Evolutionary conservation across 2,797 vertebrate species (phyloP).

Genomic region (Phrynocephalus guinanensis): DNA sequence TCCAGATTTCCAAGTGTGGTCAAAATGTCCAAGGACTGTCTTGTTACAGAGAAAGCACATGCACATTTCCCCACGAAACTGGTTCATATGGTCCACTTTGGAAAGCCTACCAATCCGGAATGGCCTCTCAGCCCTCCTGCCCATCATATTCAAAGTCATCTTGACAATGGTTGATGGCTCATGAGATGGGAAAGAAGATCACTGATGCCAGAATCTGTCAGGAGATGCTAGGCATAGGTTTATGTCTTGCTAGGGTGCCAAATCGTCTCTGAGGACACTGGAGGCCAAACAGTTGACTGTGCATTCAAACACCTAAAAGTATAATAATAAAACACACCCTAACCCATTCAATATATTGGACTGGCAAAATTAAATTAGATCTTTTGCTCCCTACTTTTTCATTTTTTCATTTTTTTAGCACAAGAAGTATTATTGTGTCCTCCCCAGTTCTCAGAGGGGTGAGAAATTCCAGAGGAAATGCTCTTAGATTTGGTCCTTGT

Average conservation of each 20-base stretch:
- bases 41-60: not conserved
- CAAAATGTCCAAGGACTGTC: not conserved
- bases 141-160: not conserved
- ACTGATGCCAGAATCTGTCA: not conserved
- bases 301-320: not conserved
- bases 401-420: not conserved
- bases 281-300: not conserved
- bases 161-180: conserved; percentile 5
- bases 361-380: not conserved
- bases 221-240: not conserved
- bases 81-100: not conserved
- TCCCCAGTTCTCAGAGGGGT: not conserved
- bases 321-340: not conserved
- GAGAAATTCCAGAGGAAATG: not conserved
- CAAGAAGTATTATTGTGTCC: not conserved
- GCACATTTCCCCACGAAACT: not conserved
- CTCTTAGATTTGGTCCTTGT: not conserved
- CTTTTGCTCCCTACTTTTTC: not conserved
- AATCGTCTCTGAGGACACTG: not conserved
- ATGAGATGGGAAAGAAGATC: not conserved
- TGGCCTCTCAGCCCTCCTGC: not conserved
- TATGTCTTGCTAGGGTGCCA: not conserved
- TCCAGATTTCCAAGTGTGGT: not conserved
- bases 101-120: not conserved
- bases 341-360: not conserved